Base-by-base conservation (phyloP, 2,888 invertebrate genomes). In the Orthosia incerta region DNA sequence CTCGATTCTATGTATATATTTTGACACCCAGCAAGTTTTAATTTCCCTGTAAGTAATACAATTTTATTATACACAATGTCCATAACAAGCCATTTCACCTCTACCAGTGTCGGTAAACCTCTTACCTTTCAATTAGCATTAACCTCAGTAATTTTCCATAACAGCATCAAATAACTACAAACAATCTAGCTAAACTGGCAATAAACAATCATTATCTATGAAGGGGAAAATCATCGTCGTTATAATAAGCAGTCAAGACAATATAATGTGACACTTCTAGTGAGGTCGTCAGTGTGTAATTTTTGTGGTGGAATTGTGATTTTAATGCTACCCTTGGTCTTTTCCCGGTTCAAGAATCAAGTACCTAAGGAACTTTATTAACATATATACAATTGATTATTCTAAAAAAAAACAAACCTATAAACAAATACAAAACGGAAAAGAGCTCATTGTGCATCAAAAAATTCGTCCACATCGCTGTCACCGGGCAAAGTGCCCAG, bases 171-270 rank as follows among this genome's bases (percentile, higher is more conserved):
- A 53, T 50, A 16, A 59, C 4, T 23, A 50, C 31, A 64, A 68
- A 74, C 55, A 55, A 80, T 65, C 83, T 39, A 50, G 67, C 50
- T 65, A 83, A 71, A 84, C 23, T 0, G 13, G 51, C 66, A 23
- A 67, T 84, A 80, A 84, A 70, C 66, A 51, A 80, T 67, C 39
- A 74, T 67, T 74, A 65, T 18, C 48, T 13, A 66, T 56, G 46
- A 39, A 31, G 20, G 63, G 80, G 68, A 66, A 73, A 84, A 74
- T 66, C 80, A 60, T 69, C 51, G 23, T 18, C 56, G 5, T 53
- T 16, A 4, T 84, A 84, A 69, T 64, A 60, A 56, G 60, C 26
- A 53, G 23, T 15, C 56, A 11, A 74, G 80, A 80, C 75, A 60
- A 61, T 50, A 62, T 80, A 83, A 83, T 83, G 12, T 45, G 61